Conservation (phyloP, 2,113 vertebrate genomes). For the Daphoenositta chrysoptera region DNA sequence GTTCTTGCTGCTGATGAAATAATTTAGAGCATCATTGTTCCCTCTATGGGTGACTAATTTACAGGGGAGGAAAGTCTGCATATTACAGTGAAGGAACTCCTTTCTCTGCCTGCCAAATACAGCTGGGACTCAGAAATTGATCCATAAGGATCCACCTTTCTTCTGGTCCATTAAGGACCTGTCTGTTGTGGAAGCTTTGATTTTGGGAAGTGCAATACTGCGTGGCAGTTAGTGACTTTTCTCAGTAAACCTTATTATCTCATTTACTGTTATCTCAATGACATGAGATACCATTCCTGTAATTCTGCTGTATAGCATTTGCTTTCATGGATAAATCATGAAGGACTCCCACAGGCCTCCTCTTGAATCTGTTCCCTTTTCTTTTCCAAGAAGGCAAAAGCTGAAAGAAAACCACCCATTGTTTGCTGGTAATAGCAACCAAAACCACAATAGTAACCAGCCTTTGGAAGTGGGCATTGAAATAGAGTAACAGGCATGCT, state of each 20-base stretch:
- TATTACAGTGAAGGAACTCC: not conserved
- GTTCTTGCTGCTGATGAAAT: constrained; percentile 33
- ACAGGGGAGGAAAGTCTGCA: not conserved
- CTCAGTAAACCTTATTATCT: not conserved
- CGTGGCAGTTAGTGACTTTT: not conserved
- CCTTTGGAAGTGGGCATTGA: not conserved
- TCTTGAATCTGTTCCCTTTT: not conserved
- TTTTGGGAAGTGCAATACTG: not conserved
- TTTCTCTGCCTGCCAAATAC: not conserved
- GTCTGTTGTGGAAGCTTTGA: not conserved
- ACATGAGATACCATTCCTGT: not conserved
- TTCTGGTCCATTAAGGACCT: not conserved
- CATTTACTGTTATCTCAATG: not conserved
- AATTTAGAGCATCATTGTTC: not conserved
- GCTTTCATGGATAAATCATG: not conserved
- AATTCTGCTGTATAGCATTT: not conserved
- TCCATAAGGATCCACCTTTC: not conserved
- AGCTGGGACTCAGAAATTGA: not conserved
- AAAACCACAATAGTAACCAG: constrained; percentile 37
- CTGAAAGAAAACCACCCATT: not conserved
- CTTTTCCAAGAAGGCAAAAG: not conserved
- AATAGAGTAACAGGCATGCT: not conserved
- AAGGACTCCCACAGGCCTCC: not conserved
- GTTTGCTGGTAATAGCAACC: constrained; percentile 21
- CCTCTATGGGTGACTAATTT: not conserved